Percentiles rank a stretch among this genome's conserved stretches.
These are phyloP conservation scores for Pristionchus mayeri DNA, from an alignment of 2,888 invertebrate species.

Conservation along the genomic window DNA sequence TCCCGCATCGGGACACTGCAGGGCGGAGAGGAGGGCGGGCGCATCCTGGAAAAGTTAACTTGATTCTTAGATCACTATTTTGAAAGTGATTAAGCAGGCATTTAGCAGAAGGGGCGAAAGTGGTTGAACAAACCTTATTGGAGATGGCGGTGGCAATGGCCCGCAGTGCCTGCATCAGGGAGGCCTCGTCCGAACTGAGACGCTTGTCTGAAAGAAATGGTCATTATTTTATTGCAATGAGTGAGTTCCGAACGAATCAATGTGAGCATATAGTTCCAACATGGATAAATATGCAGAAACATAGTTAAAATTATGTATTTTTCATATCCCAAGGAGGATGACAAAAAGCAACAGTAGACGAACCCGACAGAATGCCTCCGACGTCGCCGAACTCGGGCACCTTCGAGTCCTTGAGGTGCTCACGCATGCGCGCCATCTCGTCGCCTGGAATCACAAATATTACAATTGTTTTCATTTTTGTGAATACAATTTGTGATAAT, in stretches of 20 bases:
- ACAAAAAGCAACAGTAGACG: no score
- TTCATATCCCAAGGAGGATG: no score
- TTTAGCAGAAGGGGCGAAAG: background rate
- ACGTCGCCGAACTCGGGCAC: conserved; percentile 67
- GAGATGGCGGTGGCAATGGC: conserved; percentile 58
- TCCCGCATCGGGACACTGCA: conserved; percentile 56
- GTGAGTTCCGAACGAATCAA: no score
- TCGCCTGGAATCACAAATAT: conserved; percentile 53
- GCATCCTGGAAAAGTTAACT: conserved; percentile 50
- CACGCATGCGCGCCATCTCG: conserved; percentile 66
- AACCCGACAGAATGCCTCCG: conserved; percentile 57
- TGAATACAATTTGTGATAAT: conserved; percentile 9
- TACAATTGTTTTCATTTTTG: background rate
- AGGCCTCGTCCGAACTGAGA: conserved; percentile 83
- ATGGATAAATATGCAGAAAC: no score
- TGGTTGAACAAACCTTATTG: conserved; percentile 51
- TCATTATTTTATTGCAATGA: background rate
- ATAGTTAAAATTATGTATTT: no score
- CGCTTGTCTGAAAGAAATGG: conserved; percentile 78
- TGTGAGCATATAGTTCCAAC: no score
- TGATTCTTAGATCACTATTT: background rate
- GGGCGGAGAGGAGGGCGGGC: conserved; percentile 54
- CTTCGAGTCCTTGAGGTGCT: conserved; percentile 65
- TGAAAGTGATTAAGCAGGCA: background rate
- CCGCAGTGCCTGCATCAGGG: conserved; percentile 75